A percentile compares a stretch with the other conserved stretches of the same genome.
These are phyloP conservation scores for Lasaia peninsularis DNA, from an alignment of 1,140 invertebrate species.

Conservation along the genomic window DNA sequence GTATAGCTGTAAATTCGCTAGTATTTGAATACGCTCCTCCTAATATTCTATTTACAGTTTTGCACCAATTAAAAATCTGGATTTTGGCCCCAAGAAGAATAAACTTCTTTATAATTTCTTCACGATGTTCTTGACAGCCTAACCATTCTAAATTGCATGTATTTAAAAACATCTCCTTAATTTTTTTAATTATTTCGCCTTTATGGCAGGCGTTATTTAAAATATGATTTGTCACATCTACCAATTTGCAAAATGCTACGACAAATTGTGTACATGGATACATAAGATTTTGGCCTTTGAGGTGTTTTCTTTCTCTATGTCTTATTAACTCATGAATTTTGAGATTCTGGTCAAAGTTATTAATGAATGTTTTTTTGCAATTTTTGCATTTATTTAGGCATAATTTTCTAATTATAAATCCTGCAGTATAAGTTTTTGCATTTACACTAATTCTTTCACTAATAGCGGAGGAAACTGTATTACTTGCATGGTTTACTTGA, in stretches of 20 bases:
- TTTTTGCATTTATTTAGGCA: not conserved
- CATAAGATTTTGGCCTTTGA: not conserved
- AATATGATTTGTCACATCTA: not conserved
- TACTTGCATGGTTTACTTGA: not conserved
- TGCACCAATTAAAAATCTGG: not conserved
- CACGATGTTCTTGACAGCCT: not conserved
- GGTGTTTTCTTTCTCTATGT: not conserved
- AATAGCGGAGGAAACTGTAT: not conserved
- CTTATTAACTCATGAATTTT: not conserved
- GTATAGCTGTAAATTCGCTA: no score
- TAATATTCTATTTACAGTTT: not conserved
- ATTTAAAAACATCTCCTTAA: not conserved
- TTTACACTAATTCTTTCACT: not conserved
- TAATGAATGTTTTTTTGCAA: not conserved
- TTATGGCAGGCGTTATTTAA: not conserved
- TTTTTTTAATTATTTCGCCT: not conserved
- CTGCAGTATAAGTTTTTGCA: not conserved
- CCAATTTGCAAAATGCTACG: not conserved
- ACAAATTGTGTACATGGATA: not conserved
- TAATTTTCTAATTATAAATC: not conserved
- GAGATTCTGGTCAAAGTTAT: not conserved
- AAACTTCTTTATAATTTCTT: not conserved
- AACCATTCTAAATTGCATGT: not conserved
- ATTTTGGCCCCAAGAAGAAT: slow-evolving; percentile 1
- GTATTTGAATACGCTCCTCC: no score